These are phyloP conservation scores for Anthonomus grandis DNA, from an alignment of 1,140 invertebrate species.

Conservation along the genomic window DNA sequence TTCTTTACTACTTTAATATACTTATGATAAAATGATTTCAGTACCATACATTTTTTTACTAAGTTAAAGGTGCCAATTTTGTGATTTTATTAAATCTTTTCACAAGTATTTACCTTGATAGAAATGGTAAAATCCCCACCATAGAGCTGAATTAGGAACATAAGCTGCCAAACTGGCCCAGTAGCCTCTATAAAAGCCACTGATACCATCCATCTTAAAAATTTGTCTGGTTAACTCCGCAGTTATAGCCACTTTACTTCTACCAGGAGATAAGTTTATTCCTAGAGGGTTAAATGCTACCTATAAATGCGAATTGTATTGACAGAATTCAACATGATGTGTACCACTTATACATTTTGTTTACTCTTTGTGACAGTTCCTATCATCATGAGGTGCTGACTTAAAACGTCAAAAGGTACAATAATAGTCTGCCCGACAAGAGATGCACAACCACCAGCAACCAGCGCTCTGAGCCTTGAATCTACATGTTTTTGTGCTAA, in stretches of 20 bases:
- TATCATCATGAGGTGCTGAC: slow-evolving; percentile 95
- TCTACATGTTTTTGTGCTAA: slow-evolving; percentile 64
- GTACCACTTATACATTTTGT: slow-evolving; percentile 27
- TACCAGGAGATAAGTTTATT: slow-evolving; percentile 26
- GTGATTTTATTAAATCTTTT: too few relatives aligned
- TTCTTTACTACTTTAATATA: too few relatives aligned
- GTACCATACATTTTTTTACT: too few relatives aligned
- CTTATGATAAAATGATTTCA: too few relatives aligned
- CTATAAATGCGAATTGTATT: slow-evolving; percentile 24
- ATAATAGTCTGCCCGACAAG: slow-evolving; percentile 93
- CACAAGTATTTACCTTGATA: slow-evolving; percentile 95
- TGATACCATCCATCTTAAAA: slow-evolving; percentile 71
- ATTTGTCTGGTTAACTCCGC: slow-evolving; percentile 69
- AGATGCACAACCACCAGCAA: slow-evolving; percentile 85
- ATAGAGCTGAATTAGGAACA: slow-evolving; percentile 92
- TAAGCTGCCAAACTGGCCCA: slow-evolving; percentile 87
- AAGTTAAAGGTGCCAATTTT: too few relatives aligned
- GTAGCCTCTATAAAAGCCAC: slow-evolving; percentile 92
- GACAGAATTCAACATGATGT: background rate
- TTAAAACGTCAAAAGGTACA: slow-evolving; percentile 94
- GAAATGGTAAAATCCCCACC: slow-evolving; percentile 94
- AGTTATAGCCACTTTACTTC: slow-evolving; percentile 60
- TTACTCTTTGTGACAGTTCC: slow-evolving; percentile 55
- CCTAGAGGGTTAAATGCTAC: slow-evolving; percentile 36
- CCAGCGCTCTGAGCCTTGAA: slow-evolving; percentile 64